A percentile compares a stretch with the other conserved stretches of the same genome.
phyloP scores from a whole-genome alignment of 1,140 invertebrate species.

The Drosophila saltans region DNA sequence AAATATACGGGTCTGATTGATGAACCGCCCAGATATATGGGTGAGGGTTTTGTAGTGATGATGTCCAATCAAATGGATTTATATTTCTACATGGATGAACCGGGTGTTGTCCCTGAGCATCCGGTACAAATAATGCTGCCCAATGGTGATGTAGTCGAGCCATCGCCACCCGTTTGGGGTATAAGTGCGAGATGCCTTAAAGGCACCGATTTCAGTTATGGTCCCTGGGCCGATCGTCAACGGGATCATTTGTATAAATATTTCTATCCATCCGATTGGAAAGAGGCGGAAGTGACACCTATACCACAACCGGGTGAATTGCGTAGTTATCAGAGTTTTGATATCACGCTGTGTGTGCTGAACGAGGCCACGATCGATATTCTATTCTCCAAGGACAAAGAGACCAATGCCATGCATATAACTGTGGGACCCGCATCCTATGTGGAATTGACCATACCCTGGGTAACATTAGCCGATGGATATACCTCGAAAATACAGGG shows the following conservation, averaged over 20 bases:
- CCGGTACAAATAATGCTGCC: conserved; percentile 95
- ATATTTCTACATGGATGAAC: conserved; percentile 98
- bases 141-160: conserved; percentile 96
- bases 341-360: conserved; percentile 94
- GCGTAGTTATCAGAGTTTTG: conserved; percentile 94
- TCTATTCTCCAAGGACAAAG: conserved; percentile 97
- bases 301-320: conserved; percentile 93
- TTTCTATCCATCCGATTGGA: conserved; percentile 96
- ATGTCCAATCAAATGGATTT: conserved; percentile 97
- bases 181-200: conserved; percentile 98
- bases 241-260: conserved; percentile 97
- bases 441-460: conserved; percentile 97
- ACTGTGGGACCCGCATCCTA: conserved; percentile 97
- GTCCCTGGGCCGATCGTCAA: conserved; percentile 98
- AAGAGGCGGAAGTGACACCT: conserved; percentile 89
- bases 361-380: conserved; percentile 97
- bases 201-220: conserved; percentile 98
- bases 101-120: conserved; percentile 93
- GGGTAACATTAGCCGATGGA: conserved; percentile 93
- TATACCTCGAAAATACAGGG: conserved; percentile 96
- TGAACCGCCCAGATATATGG: conserved; percentile 97
- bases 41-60: conserved; percentile 96
- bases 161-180: conserved; percentile 96
- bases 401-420: conserved; percentile 98
- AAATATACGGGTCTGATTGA: conserved; percentile 97